Evolutionary conservation across 2,113 vertebrate genomes (phyloP).

Genomic region (Brevimyrus niger): DNA sequence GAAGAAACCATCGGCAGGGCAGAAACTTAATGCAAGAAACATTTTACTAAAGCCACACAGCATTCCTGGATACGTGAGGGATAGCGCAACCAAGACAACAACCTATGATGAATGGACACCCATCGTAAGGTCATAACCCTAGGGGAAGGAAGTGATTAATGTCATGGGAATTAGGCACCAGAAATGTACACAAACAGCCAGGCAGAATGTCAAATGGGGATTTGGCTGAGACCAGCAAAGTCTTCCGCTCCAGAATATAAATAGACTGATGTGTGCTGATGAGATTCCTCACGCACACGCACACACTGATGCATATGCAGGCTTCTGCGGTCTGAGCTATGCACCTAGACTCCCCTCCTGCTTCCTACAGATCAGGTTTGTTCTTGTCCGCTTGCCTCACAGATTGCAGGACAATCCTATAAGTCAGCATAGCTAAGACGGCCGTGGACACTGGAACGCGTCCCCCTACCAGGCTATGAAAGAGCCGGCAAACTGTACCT

Average conservation of each 20-base stretch:
- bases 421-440: background rate
- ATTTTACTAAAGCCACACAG: background rate
- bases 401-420: background rate
- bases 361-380: background rate
- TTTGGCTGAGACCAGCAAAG: background rate
- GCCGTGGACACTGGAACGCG: background rate
- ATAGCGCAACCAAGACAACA: background rate
- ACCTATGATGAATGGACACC: background rate
- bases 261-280: background rate
- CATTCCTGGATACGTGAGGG: background rate
- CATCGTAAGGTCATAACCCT: background rate
- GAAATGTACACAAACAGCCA: slow-evolving; percentile 17
- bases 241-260: slow-evolving; percentile 17
- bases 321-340: background rate
- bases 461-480: background rate
- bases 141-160: slow-evolving; percentile 11
- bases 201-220: background rate
- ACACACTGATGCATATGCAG: background rate
- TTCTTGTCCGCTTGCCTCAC: background rate
- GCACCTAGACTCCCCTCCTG: background rate
- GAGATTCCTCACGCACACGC: background rate
- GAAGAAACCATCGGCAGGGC: background rate
- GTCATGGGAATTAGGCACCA: slow-evolving; percentile 15
- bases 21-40: background rate
- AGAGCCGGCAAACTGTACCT: background rate